Evolutionary conservation across 2,797 vertebrate genomes (phyloP).

Genomic region (Takifugu ocellatus): DNA sequence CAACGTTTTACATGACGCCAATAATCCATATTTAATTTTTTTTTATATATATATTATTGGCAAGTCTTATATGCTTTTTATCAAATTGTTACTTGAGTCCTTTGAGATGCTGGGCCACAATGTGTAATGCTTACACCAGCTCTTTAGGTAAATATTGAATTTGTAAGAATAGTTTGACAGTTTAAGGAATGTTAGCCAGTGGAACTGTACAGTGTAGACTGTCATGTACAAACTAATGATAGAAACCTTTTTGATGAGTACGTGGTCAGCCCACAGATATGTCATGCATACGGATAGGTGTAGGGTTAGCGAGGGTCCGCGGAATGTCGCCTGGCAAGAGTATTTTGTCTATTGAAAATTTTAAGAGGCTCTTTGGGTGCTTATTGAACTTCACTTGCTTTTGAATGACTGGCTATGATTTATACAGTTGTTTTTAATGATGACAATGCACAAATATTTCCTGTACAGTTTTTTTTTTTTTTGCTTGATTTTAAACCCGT

Average conservation of each 20-base stretch:
- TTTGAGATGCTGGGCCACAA: slow-evolving; percentile 47
- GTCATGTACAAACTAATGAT: slow-evolving; percentile 47
- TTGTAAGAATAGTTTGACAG: slow-evolving; percentile 54
- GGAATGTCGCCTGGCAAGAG: slow-evolving; percentile 52
- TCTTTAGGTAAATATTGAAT: slow-evolving; percentile 40
- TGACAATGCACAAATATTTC: slow-evolving; percentile 58
- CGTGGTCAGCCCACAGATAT: slow-evolving; percentile 48
- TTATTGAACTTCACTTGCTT: slow-evolving; percentile 43
- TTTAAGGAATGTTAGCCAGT: slow-evolving; percentile 64
- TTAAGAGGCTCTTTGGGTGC: slow-evolving; percentile 38
- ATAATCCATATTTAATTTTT: slow-evolving; percentile 73
- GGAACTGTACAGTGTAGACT: slow-evolving; percentile 61
- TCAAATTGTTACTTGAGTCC: slow-evolving; percentile 52
- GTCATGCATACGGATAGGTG: slow-evolving; percentile 47
- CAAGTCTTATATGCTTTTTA: slow-evolving; percentile 63
- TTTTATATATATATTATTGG: slow-evolving; percentile 43
- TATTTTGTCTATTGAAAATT: slow-evolving; percentile 47
- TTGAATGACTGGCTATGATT: slow-evolving; percentile 36
- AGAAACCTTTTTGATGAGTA: slow-evolving; percentile 43
- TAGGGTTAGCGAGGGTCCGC: slow-evolving; percentile 62
- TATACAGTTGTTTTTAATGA: too few species aligned
- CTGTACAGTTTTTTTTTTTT: slow-evolving; percentile 31
- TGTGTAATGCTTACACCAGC: slow-evolving; percentile 49
- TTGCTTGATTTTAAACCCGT: slow-evolving; percentile 38
- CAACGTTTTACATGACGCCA: slow-evolving; percentile 53